phyloP scores from a whole-genome alignment of 2,113 vertebrate species.

The Sceloporus undulatus region DNA sequence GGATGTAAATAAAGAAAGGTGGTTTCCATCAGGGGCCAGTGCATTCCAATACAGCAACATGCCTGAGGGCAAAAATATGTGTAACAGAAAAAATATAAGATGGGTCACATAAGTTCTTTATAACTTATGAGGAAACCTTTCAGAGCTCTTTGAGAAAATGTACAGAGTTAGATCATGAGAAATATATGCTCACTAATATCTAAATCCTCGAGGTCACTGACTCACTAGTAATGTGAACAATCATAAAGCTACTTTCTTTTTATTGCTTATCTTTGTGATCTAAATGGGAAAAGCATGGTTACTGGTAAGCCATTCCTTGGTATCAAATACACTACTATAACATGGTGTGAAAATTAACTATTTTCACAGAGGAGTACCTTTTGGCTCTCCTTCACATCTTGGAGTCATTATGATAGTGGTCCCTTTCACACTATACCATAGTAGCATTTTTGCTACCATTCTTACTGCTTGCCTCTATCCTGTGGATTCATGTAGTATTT shows the following conservation, averaged over 20 bases:
- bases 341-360: slow-evolving; percentile 56
- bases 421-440: too few species aligned
- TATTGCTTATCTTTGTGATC: slow-evolving; percentile 47
- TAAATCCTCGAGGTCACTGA: slow-evolving; percentile 26
- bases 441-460: too few species aligned
- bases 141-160: not conserved
- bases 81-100: not conserved
- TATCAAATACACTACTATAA: slow-evolving; percentile 60
- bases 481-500: too few species aligned
- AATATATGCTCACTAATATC: slow-evolving; percentile 25
- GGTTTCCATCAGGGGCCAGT: not conserved
- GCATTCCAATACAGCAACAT: not conserved
- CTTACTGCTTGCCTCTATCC: too few species aligned
- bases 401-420: slow-evolving; percentile 40
- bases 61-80: not conserved
- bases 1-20: not conserved
- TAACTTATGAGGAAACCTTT: not conserved
- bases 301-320: slow-evolving; percentile 63
- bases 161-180: not conserved
- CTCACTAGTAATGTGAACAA: slow-evolving; percentile 48
- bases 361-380: slow-evolving; percentile 64
- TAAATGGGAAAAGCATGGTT: slow-evolving; percentile 53
- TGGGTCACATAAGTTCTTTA: too few species aligned
- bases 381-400: slow-evolving; percentile 54
- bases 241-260: slow-evolving; percentile 54